Evolutionary conservation across 2,113 vertebrate genomes (phyloP), one percentile per base, ranked within the genome.

Genomic region (Cervus canadensis): DNA sequence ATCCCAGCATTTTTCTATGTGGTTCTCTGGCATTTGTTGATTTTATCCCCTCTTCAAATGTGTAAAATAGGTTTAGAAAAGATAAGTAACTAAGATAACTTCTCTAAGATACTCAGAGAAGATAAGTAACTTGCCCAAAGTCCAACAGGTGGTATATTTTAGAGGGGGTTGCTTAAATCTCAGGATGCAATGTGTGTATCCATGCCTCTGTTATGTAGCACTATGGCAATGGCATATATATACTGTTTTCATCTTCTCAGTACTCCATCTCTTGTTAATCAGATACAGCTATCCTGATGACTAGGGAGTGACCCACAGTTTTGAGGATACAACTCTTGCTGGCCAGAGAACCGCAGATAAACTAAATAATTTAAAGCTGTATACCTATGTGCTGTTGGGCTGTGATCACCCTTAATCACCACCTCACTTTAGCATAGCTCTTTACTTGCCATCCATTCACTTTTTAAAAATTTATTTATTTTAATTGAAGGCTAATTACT

Each of bases 141-240:
- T 62, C 30, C n/a, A n/a, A 64, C 1, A 71, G 30, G 6, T 48
- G 25, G 15, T 50, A 16, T n/a, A 48, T 78, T 60, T 86, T 21
- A 57, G 43, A 76, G 40, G 15, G 40, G 6, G 6, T 14, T 14
- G 12, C 52, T 84, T 45, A 40, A 85, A 57, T 57, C 28, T 36
- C 48, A 25, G 23, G 10, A 11, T 82, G 7, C 23, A 14, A 76
- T 30, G 33, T 6, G 1, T 2, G 2, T 71, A 23, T 71, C 12
- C 67, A 40, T n/a, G 23, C n/a, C 67, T 40, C 10, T 71, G n/a
- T 23, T 40, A 6, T 71, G 67, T 71, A 28, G 16, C 48, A 71
- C 28, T 25, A 1, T 3, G 30, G 0, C 17, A 17, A 7, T 30
- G 13, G 7, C 5, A 1, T 2, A 36, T n/a, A 48, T 6, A 5